These are phyloP conservation scores for Andrena flavipes DNA, from an alignment of 2,888 invertebrate genomes.

Conservation along the genomic window DNA sequence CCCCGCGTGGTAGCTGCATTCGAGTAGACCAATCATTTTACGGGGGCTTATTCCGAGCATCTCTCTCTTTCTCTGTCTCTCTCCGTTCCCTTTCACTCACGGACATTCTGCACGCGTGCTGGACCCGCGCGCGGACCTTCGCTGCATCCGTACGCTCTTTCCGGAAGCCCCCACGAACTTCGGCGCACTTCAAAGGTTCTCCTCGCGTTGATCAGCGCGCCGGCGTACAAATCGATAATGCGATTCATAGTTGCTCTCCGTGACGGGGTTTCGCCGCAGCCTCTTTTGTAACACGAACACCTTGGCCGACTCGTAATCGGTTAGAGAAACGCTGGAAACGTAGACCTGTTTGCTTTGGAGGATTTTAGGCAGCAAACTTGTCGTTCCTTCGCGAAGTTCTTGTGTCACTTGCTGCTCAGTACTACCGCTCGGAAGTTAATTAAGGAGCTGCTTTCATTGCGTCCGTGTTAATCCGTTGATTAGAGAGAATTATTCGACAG, in stretches of 20 bases:
- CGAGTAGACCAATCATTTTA: slow-evolving; percentile 74
- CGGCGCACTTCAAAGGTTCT: slow-evolving; percentile 75
- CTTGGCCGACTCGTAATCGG: slow-evolving; percentile 24
- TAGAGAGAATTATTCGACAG: too few species aligned
- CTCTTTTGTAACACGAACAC: slow-evolving; percentile 53
- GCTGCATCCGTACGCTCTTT: slow-evolving; percentile 65
- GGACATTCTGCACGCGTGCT: slow-evolving; percentile 76
- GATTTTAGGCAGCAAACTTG: too few species aligned
- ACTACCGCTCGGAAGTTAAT: neutral
- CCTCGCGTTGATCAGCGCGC: slow-evolving; percentile 66
- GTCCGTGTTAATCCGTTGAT: neutral
- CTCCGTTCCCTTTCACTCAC: slow-evolving; percentile 15
- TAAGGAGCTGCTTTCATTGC: slow-evolving; percentile 8
- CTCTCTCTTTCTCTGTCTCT: slow-evolving; percentile 27
- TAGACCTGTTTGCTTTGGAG: neutral
- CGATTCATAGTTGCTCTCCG: slow-evolving; percentile 70
- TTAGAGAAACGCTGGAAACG: neutral
- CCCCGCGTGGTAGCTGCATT: slow-evolving; percentile 65
- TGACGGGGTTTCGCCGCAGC: slow-evolving; percentile 56
- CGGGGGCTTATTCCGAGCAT: slow-evolving; percentile 75
- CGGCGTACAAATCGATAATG: slow-evolving; percentile 76
- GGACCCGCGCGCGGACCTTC: slow-evolving; percentile 64
- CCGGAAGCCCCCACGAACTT: slow-evolving; percentile 74
- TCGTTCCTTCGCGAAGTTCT: too few species aligned
- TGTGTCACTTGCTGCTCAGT: too few species aligned